Base-by-base conservation (phyloP, 2,797 vertebrate species). In the Rhynchonycteris naso region DNA sequence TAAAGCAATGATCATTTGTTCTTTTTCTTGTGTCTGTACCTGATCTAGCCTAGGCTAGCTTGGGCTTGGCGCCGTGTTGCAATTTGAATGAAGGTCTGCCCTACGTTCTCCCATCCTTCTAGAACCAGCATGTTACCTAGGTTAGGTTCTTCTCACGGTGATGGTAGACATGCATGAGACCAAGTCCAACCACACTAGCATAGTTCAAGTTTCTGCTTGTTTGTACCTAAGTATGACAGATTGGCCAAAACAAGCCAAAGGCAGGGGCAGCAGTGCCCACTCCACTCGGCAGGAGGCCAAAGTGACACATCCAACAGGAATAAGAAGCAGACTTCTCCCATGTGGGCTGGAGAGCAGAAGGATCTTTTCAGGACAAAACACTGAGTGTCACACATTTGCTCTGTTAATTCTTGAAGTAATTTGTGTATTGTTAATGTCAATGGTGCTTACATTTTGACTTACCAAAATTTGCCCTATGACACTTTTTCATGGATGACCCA, bases 371-470 rank as follows among this genome's bases (percentile, higher is more conserved):
- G 1, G 35, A 28, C 2, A 14, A 66, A 85, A 85, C 14, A 68
- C 4, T 54, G 69, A 54, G 2, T 43, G 79, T 28, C 7, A 0
- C 75, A 87, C 88, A 35, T 54, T 90, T 63, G 30, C 72, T 84
- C 69, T 93, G 50, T 80, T 61, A 75, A 87, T 78, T 79, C 63
- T 92, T 71, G 5, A 78, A 69, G 43, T 85, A 56, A 81, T 47
- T 66, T 66, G 14, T 43, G 26, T 71, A 43, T 12, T 54, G 35
- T 91, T 47, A 80, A 75, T 19, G 26, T 22, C 58, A 78, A 28
- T 74, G 65, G 2, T 78, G 38, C 75, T 93, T 71, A 65, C n/a
- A 93, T 91, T 79, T 82, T 80, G 16, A 91, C 61, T 96, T 66
- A 80, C 9, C 38, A 63, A 76, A 69, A 85, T 30, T 56, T 92